Conservation (phyloP, 2,113 vertebrate species). For the Saccopteryx leptura region DNA sequence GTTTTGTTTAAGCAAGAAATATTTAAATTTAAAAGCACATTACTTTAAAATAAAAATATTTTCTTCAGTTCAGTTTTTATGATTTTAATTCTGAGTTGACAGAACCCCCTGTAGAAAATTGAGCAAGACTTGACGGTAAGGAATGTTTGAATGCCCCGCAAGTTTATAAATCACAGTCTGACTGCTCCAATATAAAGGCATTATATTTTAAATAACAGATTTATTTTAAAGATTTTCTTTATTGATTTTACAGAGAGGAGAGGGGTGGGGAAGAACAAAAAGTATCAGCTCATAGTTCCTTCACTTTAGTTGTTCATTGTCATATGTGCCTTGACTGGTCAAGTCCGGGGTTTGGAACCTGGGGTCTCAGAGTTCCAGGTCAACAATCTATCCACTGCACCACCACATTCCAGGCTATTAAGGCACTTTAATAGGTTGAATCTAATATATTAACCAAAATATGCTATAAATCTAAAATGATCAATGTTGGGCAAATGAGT, state of each 20-base stretch:
- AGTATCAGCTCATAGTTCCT: too few species aligned
- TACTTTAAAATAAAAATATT: slow-evolving; percentile 69
- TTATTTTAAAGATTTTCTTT: too few species aligned
- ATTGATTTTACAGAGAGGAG: too few species aligned
- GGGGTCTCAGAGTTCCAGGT: too few species aligned
- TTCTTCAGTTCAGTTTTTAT: slow-evolving; percentile 81
- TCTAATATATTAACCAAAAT: slow-evolving; percentile 73
- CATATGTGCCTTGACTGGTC: too few species aligned
- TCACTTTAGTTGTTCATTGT: too few species aligned
- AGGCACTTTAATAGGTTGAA: background rate
- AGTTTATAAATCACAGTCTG: slow-evolving; percentile 68
- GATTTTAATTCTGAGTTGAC: slow-evolving; percentile 62
- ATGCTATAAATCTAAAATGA: slow-evolving; percentile 77
- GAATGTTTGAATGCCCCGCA: slow-evolving; percentile 71
- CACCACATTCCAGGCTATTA: too few species aligned
- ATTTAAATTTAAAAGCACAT: slow-evolving; percentile 87
- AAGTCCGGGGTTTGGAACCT: too few species aligned
- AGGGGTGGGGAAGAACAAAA: too few species aligned
- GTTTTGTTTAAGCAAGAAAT: slow-evolving; percentile 81
- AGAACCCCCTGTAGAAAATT: slow-evolving; percentile 55
- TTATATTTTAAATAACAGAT: background rate
- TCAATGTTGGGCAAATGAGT: too few species aligned
- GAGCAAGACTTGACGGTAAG: slow-evolving; percentile 57
- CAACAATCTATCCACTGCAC: too few species aligned
- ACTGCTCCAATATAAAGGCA: slow-evolving; percentile 66